phyloP scores from a whole-genome alignment of 1,140 invertebrate species.

The Leptinotarsa lineolata region DNA sequence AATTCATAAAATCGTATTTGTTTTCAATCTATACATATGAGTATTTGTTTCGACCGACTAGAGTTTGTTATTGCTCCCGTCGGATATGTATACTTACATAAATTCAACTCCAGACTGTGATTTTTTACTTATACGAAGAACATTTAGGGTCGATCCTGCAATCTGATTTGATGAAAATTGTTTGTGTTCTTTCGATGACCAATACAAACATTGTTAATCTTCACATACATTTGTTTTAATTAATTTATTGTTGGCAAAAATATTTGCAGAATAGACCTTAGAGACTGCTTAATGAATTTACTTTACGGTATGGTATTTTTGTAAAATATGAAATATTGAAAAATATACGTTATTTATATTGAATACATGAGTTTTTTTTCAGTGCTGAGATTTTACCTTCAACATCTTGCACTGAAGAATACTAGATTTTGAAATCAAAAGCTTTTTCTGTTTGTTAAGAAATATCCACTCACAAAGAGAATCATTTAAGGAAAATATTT shows the following conservation, averaged over 20 bases:
- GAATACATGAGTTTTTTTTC: background rate
- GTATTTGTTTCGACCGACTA: background rate
- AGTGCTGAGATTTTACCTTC: no score
- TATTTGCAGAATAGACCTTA: constrained; percentile 13
- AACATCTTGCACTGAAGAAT: no score
- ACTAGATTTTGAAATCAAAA: no score
- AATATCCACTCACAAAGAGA: no score
- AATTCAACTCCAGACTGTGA: constrained; percentile 37
- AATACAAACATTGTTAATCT: background rate
- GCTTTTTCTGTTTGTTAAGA: no score
- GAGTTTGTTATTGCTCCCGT: background rate
- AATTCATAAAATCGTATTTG: no score
- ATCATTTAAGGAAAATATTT: no score
- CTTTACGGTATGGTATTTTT: constrained; percentile 37
- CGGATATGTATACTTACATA: background rate
- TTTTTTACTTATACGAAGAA: constrained; percentile 20
- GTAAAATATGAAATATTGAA: constrained; percentile 33
- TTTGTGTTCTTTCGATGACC: no score
- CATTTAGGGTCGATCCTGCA: constrained; percentile 10
- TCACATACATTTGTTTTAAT: background rate
- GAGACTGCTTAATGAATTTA: constrained; percentile 35
- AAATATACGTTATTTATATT: constrained; percentile 22
- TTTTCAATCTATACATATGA: no score
- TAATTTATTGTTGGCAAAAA: constrained; percentile 16
- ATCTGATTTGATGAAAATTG: background rate